phyloP scores from a whole-genome alignment of 2,888 invertebrate species.

The Rhingia rostrata region DNA sequence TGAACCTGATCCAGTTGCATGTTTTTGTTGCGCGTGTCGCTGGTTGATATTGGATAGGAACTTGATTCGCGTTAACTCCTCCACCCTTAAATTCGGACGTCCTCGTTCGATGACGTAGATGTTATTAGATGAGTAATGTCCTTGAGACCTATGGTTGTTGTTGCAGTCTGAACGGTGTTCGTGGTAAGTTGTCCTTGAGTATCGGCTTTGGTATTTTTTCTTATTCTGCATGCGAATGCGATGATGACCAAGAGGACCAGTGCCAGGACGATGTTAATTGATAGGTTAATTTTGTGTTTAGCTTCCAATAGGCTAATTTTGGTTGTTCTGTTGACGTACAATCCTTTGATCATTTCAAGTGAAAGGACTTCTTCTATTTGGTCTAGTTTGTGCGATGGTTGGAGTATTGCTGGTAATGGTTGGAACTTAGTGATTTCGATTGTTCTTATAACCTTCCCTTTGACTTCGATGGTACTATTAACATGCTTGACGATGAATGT shows the following conservation, averaged over 20 bases:
- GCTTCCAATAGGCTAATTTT: slow-evolving; percentile 4
- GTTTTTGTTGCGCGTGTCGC: background rate
- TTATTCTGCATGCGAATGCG: too few relatives aligned
- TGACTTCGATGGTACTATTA: background rate
- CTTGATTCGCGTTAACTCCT: slow-evolving; percentile 9
- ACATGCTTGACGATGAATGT: background rate
- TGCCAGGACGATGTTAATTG: background rate
- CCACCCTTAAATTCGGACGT: slow-evolving; percentile 10
- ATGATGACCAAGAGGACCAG: too few relatives aligned
- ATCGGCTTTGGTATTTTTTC: background rate
- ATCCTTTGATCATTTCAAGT: background rate
- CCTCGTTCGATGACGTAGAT: slow-evolving; percentile 10
- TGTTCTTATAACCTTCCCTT: background rate
- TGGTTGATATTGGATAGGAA: background rate
- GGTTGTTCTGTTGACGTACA: background rate
- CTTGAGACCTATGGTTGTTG: slow-evolving; percentile 1
- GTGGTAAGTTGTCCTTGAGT: slow-evolving; percentile 1
- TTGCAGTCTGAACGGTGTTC: background rate
- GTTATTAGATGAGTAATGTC: slow-evolving; percentile 16
- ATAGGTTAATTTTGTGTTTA: slow-evolving; percentile 1
- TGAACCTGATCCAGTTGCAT: background rate
- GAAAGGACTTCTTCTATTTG: too few relatives aligned
- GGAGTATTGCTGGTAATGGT: too few relatives aligned
- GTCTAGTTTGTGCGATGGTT: too few relatives aligned
- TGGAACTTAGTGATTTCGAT: too few relatives aligned